Evolutionary conservation across 2,113 vertebrate genomes (phyloP).

Genomic region (Eurypyga helias): DNA sequence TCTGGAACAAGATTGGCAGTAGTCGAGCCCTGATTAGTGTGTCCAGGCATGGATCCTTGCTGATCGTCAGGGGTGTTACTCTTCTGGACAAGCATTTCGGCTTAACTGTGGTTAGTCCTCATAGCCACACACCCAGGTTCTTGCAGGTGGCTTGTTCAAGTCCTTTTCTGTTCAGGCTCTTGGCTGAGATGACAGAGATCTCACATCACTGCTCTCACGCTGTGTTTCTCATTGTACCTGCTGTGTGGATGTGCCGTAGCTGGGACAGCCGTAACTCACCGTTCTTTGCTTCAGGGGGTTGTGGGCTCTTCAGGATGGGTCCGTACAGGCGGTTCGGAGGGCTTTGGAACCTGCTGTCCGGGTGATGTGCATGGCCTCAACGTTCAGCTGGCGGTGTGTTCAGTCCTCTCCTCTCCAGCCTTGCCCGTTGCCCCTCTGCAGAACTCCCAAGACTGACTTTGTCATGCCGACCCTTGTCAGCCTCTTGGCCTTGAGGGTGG

Average conservation of each 20-base stretch:
- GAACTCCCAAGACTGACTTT: not conserved
- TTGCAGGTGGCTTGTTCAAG: not conserved
- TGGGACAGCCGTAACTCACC: accelerated
- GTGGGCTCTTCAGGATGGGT: not conserved
- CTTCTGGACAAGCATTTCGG: not conserved
- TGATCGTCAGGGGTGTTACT: not conserved
- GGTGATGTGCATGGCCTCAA: not conserved
- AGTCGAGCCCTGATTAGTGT: not conserved
- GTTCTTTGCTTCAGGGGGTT: not conserved
- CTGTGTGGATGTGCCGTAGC: accelerated
- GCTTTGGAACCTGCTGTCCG: accelerated
- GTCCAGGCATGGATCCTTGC: not conserved
- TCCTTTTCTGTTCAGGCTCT: not conserved
- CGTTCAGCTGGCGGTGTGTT: not conserved
- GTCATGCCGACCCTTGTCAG: not conserved
- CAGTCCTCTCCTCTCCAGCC: not conserved
- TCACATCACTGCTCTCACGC: accelerated
- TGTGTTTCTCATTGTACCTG: not conserved
- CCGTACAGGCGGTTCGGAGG: not conserved
- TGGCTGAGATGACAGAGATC: not conserved
- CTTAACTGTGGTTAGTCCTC: not conserved
- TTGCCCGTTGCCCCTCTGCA: not conserved
- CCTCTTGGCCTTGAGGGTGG: not conserved
- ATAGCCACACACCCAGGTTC: not conserved
- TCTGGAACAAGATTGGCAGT: not conserved